phyloP scores from a whole-genome alignment of 1,140 invertebrate genomes.

The Drosophila sulfurigaster region DNA sequence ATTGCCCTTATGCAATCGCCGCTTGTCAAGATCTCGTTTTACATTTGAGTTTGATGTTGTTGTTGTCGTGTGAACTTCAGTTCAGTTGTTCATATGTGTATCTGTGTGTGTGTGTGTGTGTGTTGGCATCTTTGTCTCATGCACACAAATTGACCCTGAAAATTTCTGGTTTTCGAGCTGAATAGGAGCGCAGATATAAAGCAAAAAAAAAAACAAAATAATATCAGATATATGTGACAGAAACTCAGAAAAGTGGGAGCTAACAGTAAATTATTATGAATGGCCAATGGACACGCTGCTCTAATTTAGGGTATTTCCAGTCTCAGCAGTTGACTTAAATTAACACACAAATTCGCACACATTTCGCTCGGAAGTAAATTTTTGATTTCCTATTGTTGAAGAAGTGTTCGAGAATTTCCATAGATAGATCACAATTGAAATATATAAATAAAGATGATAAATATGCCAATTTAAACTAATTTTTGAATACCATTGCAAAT shows the following conservation, averaged over 20 bases:
- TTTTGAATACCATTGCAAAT: background rate
- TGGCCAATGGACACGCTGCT: slow-evolving; percentile 11
- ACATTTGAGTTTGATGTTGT: slow-evolving; percentile 19
- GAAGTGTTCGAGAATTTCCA: no score
- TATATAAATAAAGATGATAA: background rate
- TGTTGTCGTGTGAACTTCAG: slow-evolving; percentile 52
- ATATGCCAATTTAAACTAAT: background rate
- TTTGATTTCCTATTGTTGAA: background rate
- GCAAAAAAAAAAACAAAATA: slow-evolving; percentile 37
- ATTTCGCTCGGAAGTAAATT: background rate
- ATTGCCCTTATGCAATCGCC: slow-evolving; percentile 75
- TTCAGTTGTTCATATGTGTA: slow-evolving; percentile 8
- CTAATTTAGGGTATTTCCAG: slow-evolving; percentile 9
- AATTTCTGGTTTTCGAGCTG: slow-evolving; percentile 75
- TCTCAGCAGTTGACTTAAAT: slow-evolving; percentile 7
- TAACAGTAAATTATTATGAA: slow-evolving; percentile 13
- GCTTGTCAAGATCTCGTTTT: slow-evolving; percentile 57
- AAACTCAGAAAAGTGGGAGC: slow-evolving; percentile 11
- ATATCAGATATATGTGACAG: slow-evolving; percentile 23
- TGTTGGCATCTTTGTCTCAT: slow-evolving; percentile 56
- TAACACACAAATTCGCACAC: background rate
- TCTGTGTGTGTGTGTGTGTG: no score
- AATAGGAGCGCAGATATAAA: slow-evolving; percentile 52
- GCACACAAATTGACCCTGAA: slow-evolving; percentile 77
- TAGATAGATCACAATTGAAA: no score